Evolutionary conservation across 2,888 invertebrate species (phyloP), one percentile per base, ranked within the genome.

Genomic region (Amphipyra berbera): DNA sequence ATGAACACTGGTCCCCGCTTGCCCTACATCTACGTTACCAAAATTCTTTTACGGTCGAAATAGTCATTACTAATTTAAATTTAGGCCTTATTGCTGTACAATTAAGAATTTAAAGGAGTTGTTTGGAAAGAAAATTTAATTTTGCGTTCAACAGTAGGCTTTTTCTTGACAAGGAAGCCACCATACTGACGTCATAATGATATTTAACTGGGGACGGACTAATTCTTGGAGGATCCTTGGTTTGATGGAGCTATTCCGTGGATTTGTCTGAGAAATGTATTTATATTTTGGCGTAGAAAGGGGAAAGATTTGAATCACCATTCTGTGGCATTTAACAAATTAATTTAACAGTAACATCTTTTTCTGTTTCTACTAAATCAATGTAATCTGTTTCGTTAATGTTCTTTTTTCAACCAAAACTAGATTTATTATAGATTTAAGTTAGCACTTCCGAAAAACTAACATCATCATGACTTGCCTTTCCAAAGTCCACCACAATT

Each of bases 1-100:
- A 66, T 44, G 30, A 75, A 83, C 37, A 75, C 55, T 84, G 89
- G 89, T 65, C 74, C 78, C 74, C 74, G 65, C 69, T 60, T 83
- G 88, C 79, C 83, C 88, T 86, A 89, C 88, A 88, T 89, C 86
- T 84, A 85, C 82, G 67, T 63, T 68, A 81, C 83, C 84, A 82
- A 86, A 85, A 85, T 82, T 83, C 80, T 83, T 85, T 84, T 82
- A 78, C 76, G 72, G 66, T 57, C 72, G 53, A 71, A 78, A 80
- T 61, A 65, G 82, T 78, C 70, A 75, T 76, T 77, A 79, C 77
- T 73, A 82, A 84, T 87, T 86, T 84, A 79, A 90, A 88, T 88
- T 82, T 88, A 79, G 77, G 79, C 79, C 86, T 84, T 88, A 83
- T 61, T 15, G 59, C 71, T 73, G 57, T 64, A 63, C 73, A 67